phyloP scores from a whole-genome alignment of 2,797 vertebrate species.

The Pseudochirops corinnae region DNA sequence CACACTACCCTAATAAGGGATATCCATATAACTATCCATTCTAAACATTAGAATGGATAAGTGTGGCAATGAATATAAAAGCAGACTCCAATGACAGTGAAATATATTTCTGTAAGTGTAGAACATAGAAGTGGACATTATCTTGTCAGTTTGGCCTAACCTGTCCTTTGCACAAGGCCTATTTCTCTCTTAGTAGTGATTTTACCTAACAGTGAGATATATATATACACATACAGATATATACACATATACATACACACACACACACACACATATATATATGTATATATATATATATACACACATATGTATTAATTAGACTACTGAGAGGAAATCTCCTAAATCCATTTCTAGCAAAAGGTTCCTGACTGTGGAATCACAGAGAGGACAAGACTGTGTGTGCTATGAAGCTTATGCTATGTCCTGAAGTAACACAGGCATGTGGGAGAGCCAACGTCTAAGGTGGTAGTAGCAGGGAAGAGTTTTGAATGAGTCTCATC shows the following conservation, averaged over 20 bases:
- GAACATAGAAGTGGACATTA: slow-evolving; percentile 9
- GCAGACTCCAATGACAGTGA: slow-evolving; percentile 48
- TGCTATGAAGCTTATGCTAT: background rate
- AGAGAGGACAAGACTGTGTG: background rate
- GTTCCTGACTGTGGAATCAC: background rate
- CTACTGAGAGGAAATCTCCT: slow-evolving; percentile 14
- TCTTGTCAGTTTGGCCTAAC: slow-evolving; percentile 1
- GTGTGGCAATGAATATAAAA: slow-evolving; percentile 44
- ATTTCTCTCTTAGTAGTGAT: slow-evolving; percentile 14
- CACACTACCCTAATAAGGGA: background rate
- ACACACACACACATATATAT: rapidly evolving
- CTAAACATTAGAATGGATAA: slow-evolving; percentile 31
- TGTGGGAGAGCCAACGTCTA: background rate
- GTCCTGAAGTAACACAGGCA: slow-evolving; percentile 23
- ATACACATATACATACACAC: too few relatives aligned
- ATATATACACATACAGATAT: too few relatives aligned
- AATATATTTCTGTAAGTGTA: slow-evolving; percentile 1
- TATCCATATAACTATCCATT: background rate
- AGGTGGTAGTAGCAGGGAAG: background rate
- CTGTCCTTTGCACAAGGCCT: background rate
- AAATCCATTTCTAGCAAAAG: slow-evolving; percentile 28
- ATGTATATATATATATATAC: too few relatives aligned
- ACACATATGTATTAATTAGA: background rate
- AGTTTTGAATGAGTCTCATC: background rate
- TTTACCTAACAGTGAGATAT: background rate